Base-by-base conservation (phyloP, 2,797 vertebrate species). In the Tadarida brasiliensis region DNA sequence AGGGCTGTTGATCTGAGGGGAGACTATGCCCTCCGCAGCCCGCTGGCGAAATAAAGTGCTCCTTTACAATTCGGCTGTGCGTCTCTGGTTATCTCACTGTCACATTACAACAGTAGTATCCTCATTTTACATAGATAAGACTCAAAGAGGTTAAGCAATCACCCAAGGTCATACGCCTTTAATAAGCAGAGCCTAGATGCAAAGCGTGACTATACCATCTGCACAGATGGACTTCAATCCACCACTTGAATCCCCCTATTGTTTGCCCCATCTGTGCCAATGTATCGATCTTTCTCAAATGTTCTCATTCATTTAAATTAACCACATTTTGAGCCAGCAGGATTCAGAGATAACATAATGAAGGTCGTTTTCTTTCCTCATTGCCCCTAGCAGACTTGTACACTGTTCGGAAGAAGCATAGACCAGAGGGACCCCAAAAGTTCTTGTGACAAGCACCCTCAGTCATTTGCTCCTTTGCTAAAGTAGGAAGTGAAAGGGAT, bases 101-200 rank as follows among this genome's bases (percentile, higher is more conserved):
- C n/a, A n/a, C n/a, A n/a, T n/a, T n/a, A n/a, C n/a, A n/a, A n/a
- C n/a, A n/a, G n/a, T n/a, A n/a, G 82, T 68, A 63, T 51, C n/a
- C 0, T 90, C 47, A 65, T 59, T 91, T 91, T 91, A 59, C 33
- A 91, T 20, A 83, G 30, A 78, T 86, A 65, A 95, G 44, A 80
- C 35, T 67, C 33, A 92, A 92, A 92, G 8, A 71, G 57, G 28
- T 39, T 83, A 85, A 90, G 63, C 24, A 12, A 84, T 68, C 65
- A 22, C 19, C 7, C 28, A 61, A 90, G 24, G 15, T 71, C 49
- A 93, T 47, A 11, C 3, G 7, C 63, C 49, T 74, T 15, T 56
- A 71, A 80, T 3, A 78, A 74, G 24, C 63, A 88, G 17, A 61
- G 20, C 7, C 16, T 80, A 73, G 6, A 92, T 92, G 73, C 77